A percentile compares a stretch with the other conserved stretches of the same genome.
phyloP scores from a whole-genome alignment of 2,888 invertebrate genomes.

The Hirtodrosophila histrioides region DNA sequence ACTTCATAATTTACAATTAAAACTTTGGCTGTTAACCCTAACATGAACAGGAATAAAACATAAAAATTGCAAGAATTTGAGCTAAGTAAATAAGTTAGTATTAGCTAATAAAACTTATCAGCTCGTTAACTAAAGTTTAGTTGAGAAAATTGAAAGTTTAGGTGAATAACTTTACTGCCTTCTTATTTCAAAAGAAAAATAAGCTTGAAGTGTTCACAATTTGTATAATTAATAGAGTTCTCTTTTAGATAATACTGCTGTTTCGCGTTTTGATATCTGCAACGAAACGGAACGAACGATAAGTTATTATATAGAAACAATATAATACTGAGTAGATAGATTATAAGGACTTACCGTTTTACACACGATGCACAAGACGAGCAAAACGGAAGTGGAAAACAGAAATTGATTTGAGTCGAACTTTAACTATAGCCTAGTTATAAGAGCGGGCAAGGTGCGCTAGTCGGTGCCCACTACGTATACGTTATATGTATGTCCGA shows the following conservation, averaged over 20 bases:
- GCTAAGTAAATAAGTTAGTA: neutral
- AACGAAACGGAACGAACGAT: slow-evolving; percentile 19
- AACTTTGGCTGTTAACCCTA: too few species aligned
- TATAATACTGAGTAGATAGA: neutral
- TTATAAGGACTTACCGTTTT: slow-evolving; percentile 41
- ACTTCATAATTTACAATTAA: too few species aligned
- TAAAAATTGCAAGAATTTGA: too few species aligned
- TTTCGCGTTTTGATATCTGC: slow-evolving; percentile 52
- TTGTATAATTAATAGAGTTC: slow-evolving; percentile 25
- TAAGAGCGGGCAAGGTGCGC: slow-evolving; percentile 28
- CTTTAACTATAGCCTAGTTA: slow-evolving; percentile 60
- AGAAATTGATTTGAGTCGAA: slow-evolving; percentile 26
- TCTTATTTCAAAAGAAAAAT: slow-evolving; percentile 24
- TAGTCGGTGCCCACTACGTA: slow-evolving; percentile 35
- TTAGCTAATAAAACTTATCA: neutral
- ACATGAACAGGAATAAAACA: too few species aligned
- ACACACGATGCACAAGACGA: slow-evolving; percentile 38
- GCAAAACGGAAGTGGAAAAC: slow-evolving; percentile 42
- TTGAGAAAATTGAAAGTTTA: slow-evolving; percentile 1
- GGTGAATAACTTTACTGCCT: slow-evolving; percentile 43
- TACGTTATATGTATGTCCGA: slow-evolving; percentile 47
- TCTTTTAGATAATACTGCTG: slow-evolving; percentile 63
- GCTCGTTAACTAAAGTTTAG: slow-evolving; percentile 8
- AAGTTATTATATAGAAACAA: neutral
- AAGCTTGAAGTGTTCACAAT: slow-evolving; percentile 23